Evolutionary conservation across 2,113 vertebrate species (phyloP), one percentile per base, ranked within the genome.

Genomic region (Theristicus caerulescens): DNA sequence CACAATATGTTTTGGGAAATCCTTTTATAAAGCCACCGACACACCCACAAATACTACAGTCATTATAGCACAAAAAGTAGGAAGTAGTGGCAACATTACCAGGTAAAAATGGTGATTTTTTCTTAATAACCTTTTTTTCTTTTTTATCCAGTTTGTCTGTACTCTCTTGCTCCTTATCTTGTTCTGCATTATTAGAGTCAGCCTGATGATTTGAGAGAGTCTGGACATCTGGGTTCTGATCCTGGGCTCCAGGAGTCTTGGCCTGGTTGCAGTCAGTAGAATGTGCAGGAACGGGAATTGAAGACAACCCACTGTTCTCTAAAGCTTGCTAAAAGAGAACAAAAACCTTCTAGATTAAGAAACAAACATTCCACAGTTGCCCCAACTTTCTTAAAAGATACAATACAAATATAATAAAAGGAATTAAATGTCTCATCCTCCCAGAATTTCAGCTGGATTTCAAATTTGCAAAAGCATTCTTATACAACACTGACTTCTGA

Each of bases 231-330:
- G 54, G 87, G 57, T 93, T 93, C 74, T 97, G 98, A 83, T 97
- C 97, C 90, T 98, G 98, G 13, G 95, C 15, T 29, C 96, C 82
- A 12, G 96, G 20, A 18, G 97, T 82, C 96, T 98, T 98, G 57
- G 97, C 44, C 9, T 97, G 97, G 79, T 86, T 86, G 38, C 98
- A 96, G 74, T 98, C 98, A 86, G 98, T 97, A 27, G 99, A 82
- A 96, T 98, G 99, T 26, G 97, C 98, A 98, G 98, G 98, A 96
- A 98, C 98, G 11, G 99, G 99, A 96, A 99, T 98, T 73, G 99
- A 98, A 78, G 99, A 99, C 92, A 99, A 98, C 18, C 99, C 99
- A 38, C 99, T 99, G 98, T 99, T 99, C 98, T 99, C 99, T 98
- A 99, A 98, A 85, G 99, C 99, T 99, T 99, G 99, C 99, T 99